Evolutionary conservation across 2,888 invertebrate genomes (phyloP), one percentile per base, ranked within the genome.

Genomic region (Pterostichus niger): DNA sequence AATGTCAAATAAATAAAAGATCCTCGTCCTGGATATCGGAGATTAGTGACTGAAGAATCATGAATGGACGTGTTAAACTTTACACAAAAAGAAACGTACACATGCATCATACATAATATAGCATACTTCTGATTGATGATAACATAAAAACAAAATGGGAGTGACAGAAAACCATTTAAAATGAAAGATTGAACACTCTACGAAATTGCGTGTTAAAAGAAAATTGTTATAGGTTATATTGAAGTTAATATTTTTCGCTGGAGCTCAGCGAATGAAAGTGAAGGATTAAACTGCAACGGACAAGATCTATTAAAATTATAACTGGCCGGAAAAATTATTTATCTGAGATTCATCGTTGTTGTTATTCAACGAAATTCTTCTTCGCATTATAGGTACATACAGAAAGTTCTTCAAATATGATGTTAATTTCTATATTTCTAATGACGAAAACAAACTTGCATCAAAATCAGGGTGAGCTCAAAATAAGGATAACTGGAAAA

Each of bases 101-200:
- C 49, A 13, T 35, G 64, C 35, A 64, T 35, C 35, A 35, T 64
- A 33, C 13, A 33, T 31, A 33, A n/a, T 33, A 33, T 9, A 59
- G 2, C 10, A 3, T 13, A 33, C 13, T 33, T 33, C 64, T 64
- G 64, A 64, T 64, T 33, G 64, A 64, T 64, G 64, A 35, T 31
- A 64, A 64, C 13, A 64, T 35, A 64, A 64, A 64, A 64, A 35
- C n/a, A 64, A 64, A 64, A 35, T 64, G 35, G 64, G 5, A 64
- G 33, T 64, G 64, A 64, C 64, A 64, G 64, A 64, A 35, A 64
- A 64, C 64, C 64, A 64, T 64, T 64, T 64, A 64, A 64, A 35
- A 64, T 64, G 64, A 64, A 35, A 13, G 64, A 64, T 64, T 64
- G 64, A 35, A 64, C 35, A 64, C 64, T 64, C 64, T 35, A 31